phyloP scores from a whole-genome alignment of 2,113 vertebrate species.

The Gymnogyps californianus region DNA sequence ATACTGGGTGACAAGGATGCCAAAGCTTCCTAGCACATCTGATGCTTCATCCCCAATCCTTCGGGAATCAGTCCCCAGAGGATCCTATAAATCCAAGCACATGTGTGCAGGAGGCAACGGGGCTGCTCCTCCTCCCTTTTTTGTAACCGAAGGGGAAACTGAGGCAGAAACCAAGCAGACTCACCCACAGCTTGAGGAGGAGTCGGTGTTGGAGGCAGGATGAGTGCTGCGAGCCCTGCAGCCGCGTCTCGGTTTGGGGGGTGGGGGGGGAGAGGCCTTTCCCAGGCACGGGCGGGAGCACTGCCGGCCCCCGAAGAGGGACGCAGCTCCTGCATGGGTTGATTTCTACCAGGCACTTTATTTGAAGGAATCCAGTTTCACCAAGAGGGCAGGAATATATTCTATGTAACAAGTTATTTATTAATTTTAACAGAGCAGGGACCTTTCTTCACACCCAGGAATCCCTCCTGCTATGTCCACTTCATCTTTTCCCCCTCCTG shows the following conservation, averaged over 20 bases:
- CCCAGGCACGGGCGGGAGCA: not conserved
- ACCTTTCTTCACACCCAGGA: not conserved
- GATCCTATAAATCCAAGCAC: not conserved
- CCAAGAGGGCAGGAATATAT: not conserved
- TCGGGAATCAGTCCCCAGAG: not conserved
- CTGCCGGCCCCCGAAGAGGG: not conserved
- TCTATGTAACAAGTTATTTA: not conserved
- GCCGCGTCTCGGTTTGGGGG: rapidly evolving
- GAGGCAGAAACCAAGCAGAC: not conserved
- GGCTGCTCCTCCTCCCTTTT: not conserved
- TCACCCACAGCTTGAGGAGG: not conserved
- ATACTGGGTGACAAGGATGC: not conserved
- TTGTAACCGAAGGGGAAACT: not conserved
- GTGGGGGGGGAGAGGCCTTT: not conserved
- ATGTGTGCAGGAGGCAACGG: rapidly evolving
- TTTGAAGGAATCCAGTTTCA: not conserved
- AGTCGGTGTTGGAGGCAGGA: not conserved
- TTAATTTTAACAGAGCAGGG: not conserved
- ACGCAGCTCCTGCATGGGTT: not conserved
- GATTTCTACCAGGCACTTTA: conserved; percentile 49
- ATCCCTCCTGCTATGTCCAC: not conserved
- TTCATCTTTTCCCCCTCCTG: not conserved
- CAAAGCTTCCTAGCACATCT: not conserved
- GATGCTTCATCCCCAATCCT: not conserved
- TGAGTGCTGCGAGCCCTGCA: not conserved